These are phyloP conservation scores for Apodemus agrarius DNA, from an alignment of 2,797 vertebrate genomes.

Conservation along the genomic window DNA sequence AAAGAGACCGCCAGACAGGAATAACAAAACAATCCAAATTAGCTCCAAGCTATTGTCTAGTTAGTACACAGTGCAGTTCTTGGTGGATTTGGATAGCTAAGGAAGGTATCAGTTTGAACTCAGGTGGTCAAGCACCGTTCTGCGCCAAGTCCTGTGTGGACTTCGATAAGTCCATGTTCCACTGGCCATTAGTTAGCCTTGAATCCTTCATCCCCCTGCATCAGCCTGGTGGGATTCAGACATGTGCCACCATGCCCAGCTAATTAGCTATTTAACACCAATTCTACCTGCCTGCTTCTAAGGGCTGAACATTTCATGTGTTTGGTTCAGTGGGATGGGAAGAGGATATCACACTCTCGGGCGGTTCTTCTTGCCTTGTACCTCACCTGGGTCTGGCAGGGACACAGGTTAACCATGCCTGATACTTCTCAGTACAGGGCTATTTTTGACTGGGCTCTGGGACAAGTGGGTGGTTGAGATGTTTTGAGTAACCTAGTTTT, in stretches of 20 bases:
- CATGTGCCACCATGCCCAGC: neutral
- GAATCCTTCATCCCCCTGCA: neutral
- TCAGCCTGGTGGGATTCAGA: neutral
- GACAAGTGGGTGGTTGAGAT: neutral
- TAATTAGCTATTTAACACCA: neutral
- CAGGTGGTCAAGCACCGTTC: neutral
- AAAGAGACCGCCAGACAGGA: neutral
- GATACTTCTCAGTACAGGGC: neutral
- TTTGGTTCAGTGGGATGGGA: neutral
- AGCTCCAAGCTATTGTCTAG: neutral
- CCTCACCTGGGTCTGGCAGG: neutral
- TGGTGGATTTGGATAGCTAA: neutral
- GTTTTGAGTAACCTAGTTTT: neutral
- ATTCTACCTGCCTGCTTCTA: neutral
- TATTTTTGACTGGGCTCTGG: neutral
- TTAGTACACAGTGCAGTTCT: neutral
- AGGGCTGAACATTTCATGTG: neutral
- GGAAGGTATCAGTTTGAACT: neutral
- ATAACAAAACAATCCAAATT: neutral
- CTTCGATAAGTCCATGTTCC: fast-evolving
- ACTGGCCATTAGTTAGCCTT: neutral
- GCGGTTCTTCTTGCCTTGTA: neutral
- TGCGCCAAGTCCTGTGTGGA: neutral
- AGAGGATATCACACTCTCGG: neutral
- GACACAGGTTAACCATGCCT: neutral